These are phyloP conservation scores for Tinea pellionella DNA, from an alignment of 2,888 invertebrate species.

Conservation along the genomic window DNA sequence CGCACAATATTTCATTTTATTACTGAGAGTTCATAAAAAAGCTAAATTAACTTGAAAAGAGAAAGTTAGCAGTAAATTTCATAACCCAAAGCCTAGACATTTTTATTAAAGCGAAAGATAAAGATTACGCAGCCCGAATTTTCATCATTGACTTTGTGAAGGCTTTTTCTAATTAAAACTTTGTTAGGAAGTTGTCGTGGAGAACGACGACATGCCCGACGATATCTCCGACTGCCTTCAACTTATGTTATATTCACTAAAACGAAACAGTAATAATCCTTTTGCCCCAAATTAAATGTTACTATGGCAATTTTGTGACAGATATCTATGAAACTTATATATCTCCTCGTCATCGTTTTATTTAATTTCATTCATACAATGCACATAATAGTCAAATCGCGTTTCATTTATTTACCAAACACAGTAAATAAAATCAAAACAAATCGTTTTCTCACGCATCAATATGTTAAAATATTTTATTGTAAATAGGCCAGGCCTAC, in stretches of 20 bases:
- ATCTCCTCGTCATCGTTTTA: too few species aligned
- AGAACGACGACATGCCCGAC: neutral
- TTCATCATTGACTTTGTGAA: slow-evolving; percentile 6
- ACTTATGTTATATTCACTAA: neutral
- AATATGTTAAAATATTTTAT: too few species aligned
- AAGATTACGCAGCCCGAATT: slow-evolving; percentile 7
- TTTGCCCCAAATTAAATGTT: neutral
- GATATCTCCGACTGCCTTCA: neutral
- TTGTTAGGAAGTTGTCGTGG: slow-evolving; percentile 32
- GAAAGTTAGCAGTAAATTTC: neutral
- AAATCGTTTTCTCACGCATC: too few species aligned
- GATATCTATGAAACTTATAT: neutral
- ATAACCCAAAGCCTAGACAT: slow-evolving; percentile 4
- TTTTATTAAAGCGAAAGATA: slow-evolving; percentile 4
- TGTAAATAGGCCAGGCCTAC: too few species aligned
- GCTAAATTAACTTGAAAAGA: neutral
- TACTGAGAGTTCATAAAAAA: neutral
- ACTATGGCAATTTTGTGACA: neutral
- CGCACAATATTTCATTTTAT: neutral
- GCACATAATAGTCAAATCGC: too few species aligned
- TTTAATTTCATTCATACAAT: too few species aligned
- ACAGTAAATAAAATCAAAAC: too few species aligned
- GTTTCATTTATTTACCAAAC: too few species aligned
- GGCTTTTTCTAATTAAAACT: slow-evolving; percentile 54
- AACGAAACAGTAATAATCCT: neutral